phyloP scores from a whole-genome alignment of 2,113 vertebrate genomes.

The Murina feae region DNA sequence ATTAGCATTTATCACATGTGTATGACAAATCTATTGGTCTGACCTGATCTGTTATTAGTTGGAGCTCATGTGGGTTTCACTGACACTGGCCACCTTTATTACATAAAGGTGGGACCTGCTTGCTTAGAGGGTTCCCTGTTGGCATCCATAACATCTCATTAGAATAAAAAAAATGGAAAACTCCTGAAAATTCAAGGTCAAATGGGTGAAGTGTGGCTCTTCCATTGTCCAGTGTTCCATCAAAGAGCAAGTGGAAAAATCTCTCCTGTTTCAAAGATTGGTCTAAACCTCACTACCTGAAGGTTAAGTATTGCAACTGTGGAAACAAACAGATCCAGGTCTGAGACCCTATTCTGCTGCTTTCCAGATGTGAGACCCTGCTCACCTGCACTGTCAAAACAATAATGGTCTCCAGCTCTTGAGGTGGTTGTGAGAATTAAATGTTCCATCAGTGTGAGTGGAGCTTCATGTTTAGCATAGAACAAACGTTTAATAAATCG shows the following conservation, averaged over 20 bases:
- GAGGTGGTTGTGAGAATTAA: background rate
- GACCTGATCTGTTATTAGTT: conserved; percentile 61
- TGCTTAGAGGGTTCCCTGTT: background rate
- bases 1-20: conserved; percentile 67
- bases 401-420: background rate
- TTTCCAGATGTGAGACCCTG: background rate
- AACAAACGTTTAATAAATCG: background rate
- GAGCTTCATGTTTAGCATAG: background rate
- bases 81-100: conserved; percentile 12
- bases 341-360: background rate
- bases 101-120: background rate
- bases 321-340: background rate
- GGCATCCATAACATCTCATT: background rate
- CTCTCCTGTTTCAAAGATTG: background rate
- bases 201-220: background rate
- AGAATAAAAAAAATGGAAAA: background rate
- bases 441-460: too few species aligned
- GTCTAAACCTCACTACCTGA: background rate
- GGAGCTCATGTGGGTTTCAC: background rate
- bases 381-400: background rate
- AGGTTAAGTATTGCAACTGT: background rate
- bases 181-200: conserved; percentile 7
- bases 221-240: background rate
- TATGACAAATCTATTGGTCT: conserved; percentile 66
- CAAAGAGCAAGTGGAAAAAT: background rate